phyloP scores from a whole-genome alignment of 2,113 vertebrate species.

The Galeopterus variegatus region DNA sequence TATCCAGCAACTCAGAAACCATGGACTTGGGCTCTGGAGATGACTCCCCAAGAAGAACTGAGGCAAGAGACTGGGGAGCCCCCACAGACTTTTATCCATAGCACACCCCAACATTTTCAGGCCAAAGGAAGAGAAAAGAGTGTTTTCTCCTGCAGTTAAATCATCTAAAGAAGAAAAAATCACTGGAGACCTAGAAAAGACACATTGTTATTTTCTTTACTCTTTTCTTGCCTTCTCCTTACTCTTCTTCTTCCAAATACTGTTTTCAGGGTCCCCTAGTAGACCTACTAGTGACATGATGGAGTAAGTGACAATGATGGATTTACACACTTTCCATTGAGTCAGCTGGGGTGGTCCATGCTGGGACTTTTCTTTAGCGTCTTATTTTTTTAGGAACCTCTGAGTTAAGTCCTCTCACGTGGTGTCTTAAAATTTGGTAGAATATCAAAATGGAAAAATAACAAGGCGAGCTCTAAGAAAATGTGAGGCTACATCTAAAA shows the following conservation, averaged over 20 bases:
- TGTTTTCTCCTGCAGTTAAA: slow-evolving; percentile 56
- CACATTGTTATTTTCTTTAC: slow-evolving; percentile 84
- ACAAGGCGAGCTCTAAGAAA: background rate
- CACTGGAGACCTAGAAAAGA: slow-evolving; percentile 86
- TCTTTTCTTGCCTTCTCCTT: slow-evolving; percentile 79
- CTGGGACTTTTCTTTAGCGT: background rate
- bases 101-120: background rate
- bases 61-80: slow-evolving; percentile 88
- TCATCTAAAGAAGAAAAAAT: slow-evolving; percentile 77
- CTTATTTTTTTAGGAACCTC: background rate
- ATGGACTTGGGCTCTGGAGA: slow-evolving; percentile 95
- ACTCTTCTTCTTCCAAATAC: slow-evolving; percentile 59
- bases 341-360: background rate
- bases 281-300: background rate
- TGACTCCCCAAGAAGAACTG: slow-evolving; percentile 89
- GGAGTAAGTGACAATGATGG: background rate
- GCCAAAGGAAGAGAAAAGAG: background rate
- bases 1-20: slow-evolving; percentile 92
- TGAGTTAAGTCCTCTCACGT: background rate
- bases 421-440: background rate
- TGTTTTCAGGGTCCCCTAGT: slow-evolving; percentile 60
- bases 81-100: slow-evolving; percentile 89
- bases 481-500: background rate
- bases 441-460: background rate
- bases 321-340: background rate